These are phyloP conservation scores for Leuciscus waleckii DNA, from an alignment of 2,797 vertebrate species.

Conservation along the genomic window DNA sequence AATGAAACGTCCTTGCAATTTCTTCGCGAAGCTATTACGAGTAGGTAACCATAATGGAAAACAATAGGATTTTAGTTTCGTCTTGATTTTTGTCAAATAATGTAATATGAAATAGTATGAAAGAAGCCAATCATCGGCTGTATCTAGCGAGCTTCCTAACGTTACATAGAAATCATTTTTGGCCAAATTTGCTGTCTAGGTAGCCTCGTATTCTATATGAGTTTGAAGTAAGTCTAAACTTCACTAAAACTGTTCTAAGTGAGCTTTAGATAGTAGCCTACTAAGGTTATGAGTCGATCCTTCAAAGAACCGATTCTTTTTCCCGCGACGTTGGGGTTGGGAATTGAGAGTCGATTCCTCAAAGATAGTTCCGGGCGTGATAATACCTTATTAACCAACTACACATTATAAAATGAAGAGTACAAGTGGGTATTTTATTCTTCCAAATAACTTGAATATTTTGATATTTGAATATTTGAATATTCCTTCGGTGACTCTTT, in stretches of 20 bases:
- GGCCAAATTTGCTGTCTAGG: neutral
- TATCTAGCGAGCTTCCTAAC: neutral
- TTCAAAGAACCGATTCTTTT: neutral
- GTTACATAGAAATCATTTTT: neutral
- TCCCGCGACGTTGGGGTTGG: too few species aligned
- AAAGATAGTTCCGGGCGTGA: too few species aligned
- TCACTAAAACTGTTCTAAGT: neutral
- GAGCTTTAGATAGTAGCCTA: neutral
- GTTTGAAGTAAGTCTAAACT: neutral
- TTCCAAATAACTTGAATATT: neutral
- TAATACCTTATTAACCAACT: neutral
- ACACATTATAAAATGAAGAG: neutral
- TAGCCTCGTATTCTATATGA: neutral
- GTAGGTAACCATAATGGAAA: constrained; percentile 75
- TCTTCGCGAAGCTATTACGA: constrained; percentile 54
- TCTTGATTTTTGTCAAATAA: neutral
- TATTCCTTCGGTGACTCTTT: neutral
- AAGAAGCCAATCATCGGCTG: neutral
- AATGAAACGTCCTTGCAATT: constrained; percentile 66
- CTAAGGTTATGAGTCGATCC: neutral
- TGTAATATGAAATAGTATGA: neutral
- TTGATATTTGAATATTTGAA: too few species aligned
- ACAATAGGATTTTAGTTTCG: constrained; percentile 65
- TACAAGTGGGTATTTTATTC: neutral
- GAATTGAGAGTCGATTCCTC: neutral